Base-by-base conservation (phyloP, 2,888 invertebrate species). In the Priocnemis perturbator region DNA sequence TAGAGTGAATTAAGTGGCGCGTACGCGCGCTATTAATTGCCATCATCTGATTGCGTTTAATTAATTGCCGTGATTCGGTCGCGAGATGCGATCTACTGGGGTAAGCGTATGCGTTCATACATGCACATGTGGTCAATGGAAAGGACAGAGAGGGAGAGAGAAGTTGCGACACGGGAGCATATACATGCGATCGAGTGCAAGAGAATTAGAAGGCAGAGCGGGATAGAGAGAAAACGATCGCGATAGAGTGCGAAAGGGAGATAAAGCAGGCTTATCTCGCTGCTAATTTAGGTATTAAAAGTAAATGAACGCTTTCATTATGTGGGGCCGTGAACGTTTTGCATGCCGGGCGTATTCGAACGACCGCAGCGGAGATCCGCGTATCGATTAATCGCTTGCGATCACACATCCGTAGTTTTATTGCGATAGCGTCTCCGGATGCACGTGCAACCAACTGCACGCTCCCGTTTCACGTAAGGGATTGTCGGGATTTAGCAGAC, bases 401-500 rank as follows among this genome's bases (percentile, higher is more conserved):
- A 71, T 71, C 48, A 58, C 50, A 20, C 20, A 56, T 64, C 59
- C 72, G 71, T 62, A 56, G 71, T 71, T 74, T 77, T 69, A 77
- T 77, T 65, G 23, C 20, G n/a, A 15, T n/a, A 48, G 50, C 48
- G 37, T 37, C 15, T 56, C 61, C 44, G 23, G 57, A 60, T 66
- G 58, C 47, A 60, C 68, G 68, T 64, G 64, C 60, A 56, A 47
- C 37, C 65, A 58, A 66, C 56, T 64, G 66, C 68, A 52, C 63
- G 64, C 63, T 66, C 60, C 74, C 61, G 74, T 64, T 74, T 67
- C 74, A 73, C 69, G 69, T 67, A 57, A 67, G 59, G 77, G 67
- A 74, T 77, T 65, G 74, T 72, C 59, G 64, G 63, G 74, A 3
- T 77, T 71, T 77, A 67, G 60, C 59, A 68, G 77, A 77, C 74